A percentile compares a stretch with the other conserved stretches of the same genome.
phyloP scores from a whole-genome alignment of 2,113 vertebrate species.

The Oophaga pumilio region DNA sequence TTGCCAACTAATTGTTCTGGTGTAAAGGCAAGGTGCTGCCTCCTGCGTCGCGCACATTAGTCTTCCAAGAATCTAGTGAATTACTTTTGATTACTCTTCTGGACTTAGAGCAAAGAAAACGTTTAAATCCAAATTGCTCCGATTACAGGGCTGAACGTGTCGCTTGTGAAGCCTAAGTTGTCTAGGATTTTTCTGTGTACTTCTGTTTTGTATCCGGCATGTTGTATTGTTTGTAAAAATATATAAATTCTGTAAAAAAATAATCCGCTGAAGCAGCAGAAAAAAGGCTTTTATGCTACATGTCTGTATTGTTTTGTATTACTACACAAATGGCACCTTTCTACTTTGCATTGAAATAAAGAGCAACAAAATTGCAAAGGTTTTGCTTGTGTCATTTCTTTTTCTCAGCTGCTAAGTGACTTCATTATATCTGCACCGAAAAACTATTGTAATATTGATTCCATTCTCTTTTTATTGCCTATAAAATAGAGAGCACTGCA shows the following conservation, averaged over 20 bases:
- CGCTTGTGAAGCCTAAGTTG: constrained; percentile 57
- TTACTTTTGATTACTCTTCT: constrained; percentile 53
- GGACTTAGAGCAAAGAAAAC: constrained; percentile 22
- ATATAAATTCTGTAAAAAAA: constrained; percentile 62
- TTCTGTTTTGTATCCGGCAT: constrained; percentile 54
- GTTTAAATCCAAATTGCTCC: constrained; percentile 55
- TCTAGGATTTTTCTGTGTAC: constrained; percentile 52
- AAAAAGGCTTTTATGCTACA: constrained; percentile 69
- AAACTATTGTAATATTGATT: constrained; percentile 22
- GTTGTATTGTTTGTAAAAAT: constrained; percentile 64
- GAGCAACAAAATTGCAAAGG: constrained; percentile 64
- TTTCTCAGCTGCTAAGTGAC: constrained; percentile 3
- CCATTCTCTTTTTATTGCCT: constrained; percentile 23
- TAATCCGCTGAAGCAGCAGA: constrained; percentile 63
- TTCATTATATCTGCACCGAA: background rate
- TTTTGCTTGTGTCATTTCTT: constrained; percentile 1
- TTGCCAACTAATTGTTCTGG: constrained; percentile 65
- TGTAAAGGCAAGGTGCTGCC: constrained; percentile 64
- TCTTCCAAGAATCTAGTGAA: constrained; percentile 60
- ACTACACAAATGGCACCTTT: constrained; percentile 71
- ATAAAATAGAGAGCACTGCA: background rate
- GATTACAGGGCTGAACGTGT: constrained; percentile 56
- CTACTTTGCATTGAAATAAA: constrained; percentile 82
- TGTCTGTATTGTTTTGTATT: constrained; percentile 70
- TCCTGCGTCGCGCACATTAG: constrained; percentile 61